Percentiles rank a stretch among this genome's conserved stretches.
phyloP scores from a whole-genome alignment of 2,113 vertebrate genomes.

The Philantomba maxwellii region DNA sequence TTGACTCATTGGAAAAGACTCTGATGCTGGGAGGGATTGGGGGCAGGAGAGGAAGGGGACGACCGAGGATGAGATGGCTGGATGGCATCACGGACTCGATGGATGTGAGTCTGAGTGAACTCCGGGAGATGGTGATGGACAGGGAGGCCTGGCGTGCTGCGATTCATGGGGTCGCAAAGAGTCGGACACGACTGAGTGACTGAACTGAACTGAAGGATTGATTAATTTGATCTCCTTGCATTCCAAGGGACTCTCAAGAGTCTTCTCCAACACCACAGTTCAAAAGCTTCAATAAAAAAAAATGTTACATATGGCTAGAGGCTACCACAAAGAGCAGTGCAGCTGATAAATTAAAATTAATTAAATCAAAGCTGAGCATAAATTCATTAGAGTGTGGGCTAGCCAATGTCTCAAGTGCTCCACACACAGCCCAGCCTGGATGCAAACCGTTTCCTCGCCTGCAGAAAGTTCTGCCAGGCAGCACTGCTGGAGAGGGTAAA shows the following conservation, averaged over 20 bases:
- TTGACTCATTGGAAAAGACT: too few species aligned
- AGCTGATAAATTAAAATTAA: not conserved
- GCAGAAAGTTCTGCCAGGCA: not conserved
- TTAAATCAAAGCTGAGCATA: not conserved
- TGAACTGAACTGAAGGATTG: too few species aligned
- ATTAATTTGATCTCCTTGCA: not conserved
- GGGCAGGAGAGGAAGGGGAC: too few species aligned
- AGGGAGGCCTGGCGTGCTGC: too few species aligned
- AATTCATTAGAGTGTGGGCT: not conserved
- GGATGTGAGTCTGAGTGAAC: too few species aligned
- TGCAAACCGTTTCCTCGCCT: fast-evolving
- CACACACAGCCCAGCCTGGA: too few species aligned
- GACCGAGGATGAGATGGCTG: too few species aligned
- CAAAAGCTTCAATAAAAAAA: not conserved
- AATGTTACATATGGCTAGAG: not conserved
- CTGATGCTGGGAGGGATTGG: too few species aligned
- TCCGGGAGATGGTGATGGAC: too few species aligned
- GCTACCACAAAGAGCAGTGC: not conserved
- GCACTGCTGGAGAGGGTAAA: not conserved
- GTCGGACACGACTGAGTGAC: too few species aligned
- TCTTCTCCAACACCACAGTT: not conserved
- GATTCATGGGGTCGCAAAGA: too few species aligned
- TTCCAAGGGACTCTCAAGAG: not conserved
- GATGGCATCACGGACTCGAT: too few species aligned
- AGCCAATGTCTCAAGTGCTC: not conserved